phyloP scores from a whole-genome alignment of 2,888 invertebrate genomes.

The Neria commutata region DNA sequence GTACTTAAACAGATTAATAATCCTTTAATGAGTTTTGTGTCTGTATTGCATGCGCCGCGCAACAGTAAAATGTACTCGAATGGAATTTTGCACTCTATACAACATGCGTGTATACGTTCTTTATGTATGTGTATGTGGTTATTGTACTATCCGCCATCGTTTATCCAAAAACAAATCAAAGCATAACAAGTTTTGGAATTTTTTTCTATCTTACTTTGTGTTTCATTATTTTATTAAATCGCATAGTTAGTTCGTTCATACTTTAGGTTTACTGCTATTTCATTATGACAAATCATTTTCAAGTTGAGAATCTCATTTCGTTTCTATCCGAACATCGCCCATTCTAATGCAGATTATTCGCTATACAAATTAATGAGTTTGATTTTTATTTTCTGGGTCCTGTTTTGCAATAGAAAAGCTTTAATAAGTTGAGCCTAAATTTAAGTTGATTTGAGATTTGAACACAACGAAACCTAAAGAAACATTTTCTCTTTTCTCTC shows the following conservation, averaged over 20 bases:
- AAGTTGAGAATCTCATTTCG: too few relatives aligned
- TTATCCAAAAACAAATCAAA: constrained; percentile 27
- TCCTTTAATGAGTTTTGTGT: constrained; percentile 40
- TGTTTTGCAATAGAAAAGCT: constrained; percentile 28
- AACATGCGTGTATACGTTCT: too few relatives aligned
- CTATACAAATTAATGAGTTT: too few relatives aligned
- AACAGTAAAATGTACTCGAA: constrained; percentile 27
- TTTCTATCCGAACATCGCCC: too few relatives aligned
- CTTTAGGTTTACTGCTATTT: too few relatives aligned
- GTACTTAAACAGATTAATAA: not conserved
- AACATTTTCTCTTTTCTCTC: constrained; percentile 50
- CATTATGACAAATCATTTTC: too few relatives aligned
- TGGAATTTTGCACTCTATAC: not conserved
- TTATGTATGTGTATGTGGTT: constrained; percentile 9
- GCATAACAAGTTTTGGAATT: constrained; percentile 15
- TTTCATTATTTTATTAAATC: constrained; percentile 20
- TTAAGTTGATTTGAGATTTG: constrained; percentile 33
- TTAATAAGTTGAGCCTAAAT: constrained; percentile 30
- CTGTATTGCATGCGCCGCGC: constrained; percentile 52
- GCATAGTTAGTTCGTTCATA: too few relatives aligned
- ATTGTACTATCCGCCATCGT: not conserved
- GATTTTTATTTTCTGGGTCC: too few relatives aligned
- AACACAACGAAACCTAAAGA: constrained; percentile 44
- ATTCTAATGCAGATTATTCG: too few relatives aligned
- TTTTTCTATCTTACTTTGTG: too few relatives aligned